phyloP scores from a whole-genome alignment of 2,888 invertebrate species.

The Elysia crispata region DNA sequence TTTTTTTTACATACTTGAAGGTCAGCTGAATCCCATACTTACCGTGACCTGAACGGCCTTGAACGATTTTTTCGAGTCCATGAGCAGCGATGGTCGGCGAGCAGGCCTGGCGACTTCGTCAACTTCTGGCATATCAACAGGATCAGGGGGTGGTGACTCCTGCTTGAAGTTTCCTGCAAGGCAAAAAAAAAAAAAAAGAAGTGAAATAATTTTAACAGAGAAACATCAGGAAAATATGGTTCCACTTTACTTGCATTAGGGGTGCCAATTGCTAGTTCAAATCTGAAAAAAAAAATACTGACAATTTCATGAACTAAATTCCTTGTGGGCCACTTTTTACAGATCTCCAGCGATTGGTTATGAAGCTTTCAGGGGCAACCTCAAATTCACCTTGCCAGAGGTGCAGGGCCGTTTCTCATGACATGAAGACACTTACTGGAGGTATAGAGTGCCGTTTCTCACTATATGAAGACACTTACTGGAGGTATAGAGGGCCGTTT shows the following conservation, averaged over 20 bases:
- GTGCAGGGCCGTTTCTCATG: too few species aligned
- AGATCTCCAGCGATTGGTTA: too few species aligned
- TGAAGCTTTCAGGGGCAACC: too few species aligned
- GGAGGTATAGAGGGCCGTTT: too few species aligned
- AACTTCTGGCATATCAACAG: conserved; percentile 49
- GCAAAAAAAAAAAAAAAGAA: background rate
- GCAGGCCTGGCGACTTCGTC: background rate
- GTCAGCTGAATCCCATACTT: too few species aligned
- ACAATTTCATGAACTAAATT: background rate
- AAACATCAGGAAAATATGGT: background rate
- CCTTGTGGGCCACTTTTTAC: too few species aligned
- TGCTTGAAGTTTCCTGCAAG: background rate
- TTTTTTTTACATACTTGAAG: too few species aligned
- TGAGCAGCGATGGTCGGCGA: conserved; percentile 35
- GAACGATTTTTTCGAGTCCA: conserved; percentile 38
- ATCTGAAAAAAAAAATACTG: background rate
- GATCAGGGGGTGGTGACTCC: conserved; percentile 42
- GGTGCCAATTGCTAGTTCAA: too few species aligned
- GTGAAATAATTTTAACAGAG: background rate
- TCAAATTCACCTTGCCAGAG: too few species aligned
- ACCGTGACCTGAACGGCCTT: conserved; percentile 1
- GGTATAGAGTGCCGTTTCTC: too few species aligned
- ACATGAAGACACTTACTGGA: too few species aligned
- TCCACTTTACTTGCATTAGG: background rate
- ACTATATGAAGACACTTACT: too few species aligned